Percentiles rank a stretch among this genome's conserved stretches.
Conservation (phyloP, 2,888 invertebrate genomes). For the Parnassius orleans region DNA sequence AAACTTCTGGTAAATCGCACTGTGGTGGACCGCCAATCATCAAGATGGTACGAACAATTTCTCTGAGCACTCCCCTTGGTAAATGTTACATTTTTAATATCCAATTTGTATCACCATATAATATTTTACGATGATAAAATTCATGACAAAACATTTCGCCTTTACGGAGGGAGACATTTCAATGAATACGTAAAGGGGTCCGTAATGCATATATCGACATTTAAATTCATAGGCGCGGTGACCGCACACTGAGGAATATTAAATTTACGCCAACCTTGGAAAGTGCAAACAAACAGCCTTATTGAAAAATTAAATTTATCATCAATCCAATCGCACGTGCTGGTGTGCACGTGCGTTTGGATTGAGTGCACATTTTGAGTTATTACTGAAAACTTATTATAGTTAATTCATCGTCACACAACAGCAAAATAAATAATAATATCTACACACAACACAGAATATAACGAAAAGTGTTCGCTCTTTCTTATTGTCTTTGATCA, state of each 20-base stretch:
- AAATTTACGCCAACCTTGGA: conserved; percentile 21
- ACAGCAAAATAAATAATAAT: too few species aligned
- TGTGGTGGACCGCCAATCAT: too few species aligned
- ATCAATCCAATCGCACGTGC: too few species aligned
- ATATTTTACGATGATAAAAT: conserved; percentile 24
- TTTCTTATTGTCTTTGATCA: too few species aligned
- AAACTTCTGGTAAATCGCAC: too few species aligned
- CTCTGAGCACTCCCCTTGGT: too few species aligned
- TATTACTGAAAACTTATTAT: too few species aligned
- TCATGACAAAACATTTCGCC: conserved; percentile 17
- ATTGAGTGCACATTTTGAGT: not conserved
- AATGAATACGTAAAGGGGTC: conserved; percentile 24
- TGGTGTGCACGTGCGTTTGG: not conserved
- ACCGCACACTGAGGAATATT: conserved; percentile 19
- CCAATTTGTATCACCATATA: conserved; percentile 4
- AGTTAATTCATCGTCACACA: too few species aligned
- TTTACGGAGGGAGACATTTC: conserved; percentile 1
- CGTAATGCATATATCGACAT: conserved; percentile 17
- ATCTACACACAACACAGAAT: too few species aligned
- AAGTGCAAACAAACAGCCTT: conserved; percentile 18
- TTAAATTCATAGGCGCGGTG: conserved; percentile 28
- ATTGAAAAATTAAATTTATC: conserved; percentile 13
- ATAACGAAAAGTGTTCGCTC: too few species aligned
- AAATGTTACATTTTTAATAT: too few species aligned
- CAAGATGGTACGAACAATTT: too few species aligned